Base-by-base conservation (phyloP, 2,888 invertebrate species). In the Cinara cedri region DNA sequence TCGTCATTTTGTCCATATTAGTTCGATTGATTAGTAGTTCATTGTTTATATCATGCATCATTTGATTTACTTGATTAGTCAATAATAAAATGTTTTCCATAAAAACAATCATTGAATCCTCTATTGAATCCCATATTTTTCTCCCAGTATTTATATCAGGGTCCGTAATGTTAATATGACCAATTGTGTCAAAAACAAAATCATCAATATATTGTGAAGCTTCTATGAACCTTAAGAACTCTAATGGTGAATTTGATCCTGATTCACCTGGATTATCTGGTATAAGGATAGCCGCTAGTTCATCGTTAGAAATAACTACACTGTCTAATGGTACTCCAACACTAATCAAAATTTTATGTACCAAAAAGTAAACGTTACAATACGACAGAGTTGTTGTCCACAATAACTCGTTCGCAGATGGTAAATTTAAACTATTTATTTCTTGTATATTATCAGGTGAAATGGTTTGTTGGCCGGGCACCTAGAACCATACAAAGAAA, bases 301-400 rank as follows among this genome's bases (percentile, higher is more conserved):
- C 54, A 10, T 75, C 21, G 14, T 63, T n/a, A 42, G 75, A 44
- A 54, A 51, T 24, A 3, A 44, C n/a, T 11, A 9, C 9, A 3
- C 19, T 26, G n/a, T 51, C 0, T 21, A 75, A n/a, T 54, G 44
- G 65, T 44, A 75, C 0, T 42, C 75, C 75, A 8, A 13, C 3
- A 2, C 21, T n/a, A n/a, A 65, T 14, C 21, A 75, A 65, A 16
- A 55, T 75, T n/a, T 65, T 55, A 60, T 65, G 54, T 0, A 13
- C 24, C 24, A 65, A 21, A 19, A 24, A 11, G 44, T 75, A 19
- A 24, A 65, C 24, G 44, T 75, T 75, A 44, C 42, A 65, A 42
- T 75, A 55, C 9, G 75, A 34, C 54, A 55, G 1, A 19, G 44
- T 65, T 8, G 75, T 55, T 11, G 54, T 65, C 54, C 75, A 75